These are phyloP conservation scores for Madoqua kirkii DNA, from an alignment of 2,113 vertebrate species.

Conservation along the genomic window DNA sequence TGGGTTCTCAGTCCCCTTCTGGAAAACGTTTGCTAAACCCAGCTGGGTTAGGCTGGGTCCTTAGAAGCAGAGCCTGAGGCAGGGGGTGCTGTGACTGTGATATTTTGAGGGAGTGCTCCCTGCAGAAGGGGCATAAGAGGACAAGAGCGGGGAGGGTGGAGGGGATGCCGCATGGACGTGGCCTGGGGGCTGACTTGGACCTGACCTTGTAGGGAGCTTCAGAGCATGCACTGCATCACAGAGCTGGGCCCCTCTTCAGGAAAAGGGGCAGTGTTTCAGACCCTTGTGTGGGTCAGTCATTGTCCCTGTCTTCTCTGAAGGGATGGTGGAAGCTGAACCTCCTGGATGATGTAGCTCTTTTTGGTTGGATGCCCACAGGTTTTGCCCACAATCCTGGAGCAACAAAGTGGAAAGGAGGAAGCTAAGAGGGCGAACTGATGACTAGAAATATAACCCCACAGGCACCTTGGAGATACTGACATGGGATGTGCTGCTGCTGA, in stretches of 20 bases:
- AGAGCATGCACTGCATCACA: neutral
- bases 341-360: neutral
- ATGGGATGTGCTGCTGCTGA: neutral
- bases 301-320: neutral
- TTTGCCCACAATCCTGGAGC: neutral
- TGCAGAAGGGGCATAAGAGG: neutral
- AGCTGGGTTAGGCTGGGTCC: neutral
- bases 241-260: neutral
- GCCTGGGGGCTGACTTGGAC: neutral
- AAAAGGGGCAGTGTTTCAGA: neutral
- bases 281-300: neutral
- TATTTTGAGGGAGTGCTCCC: neutral
- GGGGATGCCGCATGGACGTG: neutral
- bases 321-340: neutral
- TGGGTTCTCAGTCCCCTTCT: neutral
- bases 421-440: neutral
- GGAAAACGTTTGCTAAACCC: neutral
- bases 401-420: neutral
- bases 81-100: neutral
- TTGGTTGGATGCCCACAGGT: neutral
- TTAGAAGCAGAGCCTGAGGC: neutral
- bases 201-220: neutral
- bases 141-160: fast-evolving
- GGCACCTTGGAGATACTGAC: neutral
- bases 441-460: neutral